Base-by-base conservation (phyloP, 2,113 vertebrate species). In the Apodemus sylvaticus region DNA sequence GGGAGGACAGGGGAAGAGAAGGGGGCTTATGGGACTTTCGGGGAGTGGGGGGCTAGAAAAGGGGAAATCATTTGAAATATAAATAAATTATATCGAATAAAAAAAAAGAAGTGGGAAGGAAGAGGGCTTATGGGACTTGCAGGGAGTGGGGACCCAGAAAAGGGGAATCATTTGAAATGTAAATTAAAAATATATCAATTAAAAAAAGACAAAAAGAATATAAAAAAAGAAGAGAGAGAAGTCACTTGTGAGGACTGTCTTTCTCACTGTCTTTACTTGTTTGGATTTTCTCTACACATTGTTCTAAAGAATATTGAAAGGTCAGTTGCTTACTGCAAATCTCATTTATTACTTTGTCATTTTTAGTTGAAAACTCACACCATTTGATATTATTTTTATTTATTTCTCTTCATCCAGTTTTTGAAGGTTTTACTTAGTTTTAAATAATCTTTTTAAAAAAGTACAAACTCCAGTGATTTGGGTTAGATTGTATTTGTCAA, bases 361-460 rank as follows among this genome's bases (percentile, higher is more conserved):
- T 96, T 90, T 68, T 89, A 92, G 58, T 4, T 70, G 55, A 77
- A 93, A 16, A 78, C 7, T 34, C 39, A 17, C 79, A 88, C 87
- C 39, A 94, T 97, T 92, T 90, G 92, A 66, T 87, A 78, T 64
- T 74, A 26, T 91, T 60, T 53, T 70, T n/a, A 86, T 55, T 4
- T 53, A 9, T 86, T 62, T 92, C 20, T 34, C 93, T 86, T 1
- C 31, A 42, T 45, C 39, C 26, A 19, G 45, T 96, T 2, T 60
- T 96, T 86, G 60, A 13, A 86, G 60, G 81, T 55, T 90, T 22
- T 48, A 95, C 92, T 73, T 91, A 82, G 77, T 78, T 62, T 45
- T 86, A 79, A 77, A 51, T 94, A 22, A 22, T 34, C 87, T 90
- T 73, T 94, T 24, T 93, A 8, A 62, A 86, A 78, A 73, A 74